phyloP scores from a whole-genome alignment of 2,888 invertebrate genomes.

The Tipula lateralis region DNA sequence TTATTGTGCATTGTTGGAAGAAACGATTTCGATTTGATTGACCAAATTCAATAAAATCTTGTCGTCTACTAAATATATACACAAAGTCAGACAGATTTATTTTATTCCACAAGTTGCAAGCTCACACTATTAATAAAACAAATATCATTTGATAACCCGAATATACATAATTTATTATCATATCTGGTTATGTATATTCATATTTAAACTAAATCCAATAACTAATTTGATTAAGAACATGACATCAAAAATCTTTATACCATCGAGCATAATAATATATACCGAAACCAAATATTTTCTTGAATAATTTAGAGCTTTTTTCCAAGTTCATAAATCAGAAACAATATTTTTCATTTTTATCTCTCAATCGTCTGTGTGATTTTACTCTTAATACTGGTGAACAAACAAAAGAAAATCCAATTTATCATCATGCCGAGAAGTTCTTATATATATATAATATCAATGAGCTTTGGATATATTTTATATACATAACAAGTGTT shows the following conservation, averaged over 20 bases:
- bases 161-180: no score
- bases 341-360: conserved; percentile 1
- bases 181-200: no score
- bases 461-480: background rate
- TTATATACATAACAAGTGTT: background rate
- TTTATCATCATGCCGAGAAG: background rate
- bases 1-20: no score
- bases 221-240: background rate
- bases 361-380: conserved; percentile 3
- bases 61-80: no score
- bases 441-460: background rate
- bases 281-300: background rate
- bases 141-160: no score
- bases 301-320: conserved; percentile 5
- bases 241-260: background rate
- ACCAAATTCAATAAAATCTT: no score
- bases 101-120: no score
- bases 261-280: background rate
- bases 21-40: no score
- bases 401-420: background rate
- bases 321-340: background rate
- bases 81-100: no score
- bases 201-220: background rate
- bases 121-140: no score
- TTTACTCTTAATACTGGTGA: background rate